Base-by-base conservation (phyloP, 23 tunicate species). In the Trididemnum nubilum region DNA sequence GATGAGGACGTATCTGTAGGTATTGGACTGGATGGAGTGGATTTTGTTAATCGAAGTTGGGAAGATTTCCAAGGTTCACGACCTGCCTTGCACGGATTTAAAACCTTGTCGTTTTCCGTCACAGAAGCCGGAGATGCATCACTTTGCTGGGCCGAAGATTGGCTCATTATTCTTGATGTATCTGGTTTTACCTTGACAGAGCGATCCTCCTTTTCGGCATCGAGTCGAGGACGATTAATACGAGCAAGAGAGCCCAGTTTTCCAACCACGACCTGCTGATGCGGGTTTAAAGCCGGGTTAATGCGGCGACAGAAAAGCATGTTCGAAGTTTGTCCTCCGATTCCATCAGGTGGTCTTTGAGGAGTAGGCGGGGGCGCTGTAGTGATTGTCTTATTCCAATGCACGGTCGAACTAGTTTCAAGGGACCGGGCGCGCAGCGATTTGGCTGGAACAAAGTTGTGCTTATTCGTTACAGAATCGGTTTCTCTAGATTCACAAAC, bases 261-360 rank as follows among this genome's bases (percentile, higher is more conserved):
- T 27, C 90, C 90, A 1, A 85, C 83, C 9, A 78, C 57, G 0
- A 85, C 90, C 35, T 85, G 90, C 32, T 85, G 90, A 22, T 39
- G 69, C 79, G 54, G 69, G 38, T 85, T 85, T 5, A 85, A 40
- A 26, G 83, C 35, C 0, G 90, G 90, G 39, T 73, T 85, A 2
- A 85, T 85, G 36, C 90, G 83, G 9, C 90, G 83, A 52, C 90
- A 85, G 79, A 38, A 85, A 40, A 85, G 63, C 90, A 85, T 85
- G 61, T 85, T 85, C 21, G 90, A 70, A 0, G 90, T 85, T 37
- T 85, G 90, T 3, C 84, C 90, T 15, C 90, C 90, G 1, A 79
- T 72, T 54, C 35, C 72, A 29, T 73, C 83, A 36, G 65, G 57
- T 9, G 33, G 51, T 5, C 61, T 38, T 2, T 50, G 44, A 50